Percentiles rank a stretch among this genome's conserved stretches.
phyloP scores from a whole-genome alignment of 2,888 invertebrate genomes.

The Lycocerus yunnanus region DNA sequence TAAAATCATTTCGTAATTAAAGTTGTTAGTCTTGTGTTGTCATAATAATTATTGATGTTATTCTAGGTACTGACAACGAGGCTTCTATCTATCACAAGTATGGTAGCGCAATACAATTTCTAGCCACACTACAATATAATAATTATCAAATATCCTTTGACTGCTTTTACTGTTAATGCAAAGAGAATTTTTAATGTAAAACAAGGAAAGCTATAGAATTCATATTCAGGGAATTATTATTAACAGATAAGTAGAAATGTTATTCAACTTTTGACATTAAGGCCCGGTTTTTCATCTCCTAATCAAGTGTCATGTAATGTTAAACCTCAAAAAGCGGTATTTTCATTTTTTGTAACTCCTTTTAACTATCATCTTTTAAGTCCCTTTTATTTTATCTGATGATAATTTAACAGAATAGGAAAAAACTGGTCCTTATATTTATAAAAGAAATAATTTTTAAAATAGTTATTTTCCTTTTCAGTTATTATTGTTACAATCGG shows the following conservation, averaged over 20 bases:
- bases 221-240: neutral
- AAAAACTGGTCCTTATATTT: too few relatives aligned
- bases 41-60: neutral
- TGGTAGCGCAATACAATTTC: constrained; percentile 1
- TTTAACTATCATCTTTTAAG: too few relatives aligned
- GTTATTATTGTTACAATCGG: neutral
- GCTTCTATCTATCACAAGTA: neutral
- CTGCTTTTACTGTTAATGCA: neutral
- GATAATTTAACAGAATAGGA: too few relatives aligned
- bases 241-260: neutral
- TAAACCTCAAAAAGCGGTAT: too few relatives aligned
- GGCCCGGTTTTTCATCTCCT: too few relatives aligned
- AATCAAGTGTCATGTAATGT: too few relatives aligned
- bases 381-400: too few relatives aligned
- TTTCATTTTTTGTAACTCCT: too few relatives aligned
- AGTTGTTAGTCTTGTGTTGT: neutral
- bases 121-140: constrained; percentile 8
- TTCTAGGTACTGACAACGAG: neutral
- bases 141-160: constrained; percentile 6
- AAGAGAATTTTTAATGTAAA: constrained; percentile 12
- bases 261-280: neutral
- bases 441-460: too few relatives aligned
- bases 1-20: neutral
- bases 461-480: neutral
- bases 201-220: neutral